Conservation (phyloP, 2,888 invertebrate genomes). For the Platynereis dumerilii region DNA sequence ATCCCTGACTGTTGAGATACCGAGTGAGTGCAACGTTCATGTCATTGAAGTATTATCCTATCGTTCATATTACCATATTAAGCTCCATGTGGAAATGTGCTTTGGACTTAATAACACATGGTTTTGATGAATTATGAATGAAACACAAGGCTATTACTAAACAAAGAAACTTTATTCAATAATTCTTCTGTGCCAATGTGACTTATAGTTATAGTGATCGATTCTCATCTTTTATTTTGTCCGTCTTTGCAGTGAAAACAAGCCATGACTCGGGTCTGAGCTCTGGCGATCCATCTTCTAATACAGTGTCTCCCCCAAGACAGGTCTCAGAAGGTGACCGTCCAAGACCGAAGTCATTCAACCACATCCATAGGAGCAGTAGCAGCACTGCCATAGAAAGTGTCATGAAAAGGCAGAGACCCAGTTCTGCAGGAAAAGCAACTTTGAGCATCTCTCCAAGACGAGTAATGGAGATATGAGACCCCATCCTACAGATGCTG, state of each 20-base stretch:
- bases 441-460: slow-evolving; percentile 56
- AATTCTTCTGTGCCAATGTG: too few relatives aligned
- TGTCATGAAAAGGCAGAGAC: slow-evolving; percentile 19
- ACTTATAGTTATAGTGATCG: too few relatives aligned
- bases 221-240: too few relatives aligned
- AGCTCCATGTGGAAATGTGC: too few relatives aligned
- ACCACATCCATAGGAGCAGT: slow-evolving; percentile 20
- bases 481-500: slow-evolving; percentile 61
- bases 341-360: slow-evolving; percentile 19
- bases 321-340: neutral
- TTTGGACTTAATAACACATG: too few relatives aligned
- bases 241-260: slow-evolving; percentile 29
- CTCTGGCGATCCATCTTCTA: slow-evolving; percentile 58
- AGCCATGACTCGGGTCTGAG: slow-evolving; percentile 59
- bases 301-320: slow-evolving; percentile 41
- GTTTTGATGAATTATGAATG: too few relatives aligned
- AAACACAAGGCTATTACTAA: too few relatives aligned
- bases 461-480: slow-evolving; percentile 58
- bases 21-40: slow-evolving; percentile 16
- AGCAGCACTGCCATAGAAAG: slow-evolving; percentile 25
- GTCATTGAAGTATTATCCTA: neutral
- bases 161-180: too few relatives aligned
- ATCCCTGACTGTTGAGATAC: slow-evolving; percentile 31
- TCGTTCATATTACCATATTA: too few relatives aligned
- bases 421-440: slow-evolving; percentile 50